Evolutionary conservation across 2,797 vertebrate species (phyloP).

Genomic region (Mus minutoides): DNA sequence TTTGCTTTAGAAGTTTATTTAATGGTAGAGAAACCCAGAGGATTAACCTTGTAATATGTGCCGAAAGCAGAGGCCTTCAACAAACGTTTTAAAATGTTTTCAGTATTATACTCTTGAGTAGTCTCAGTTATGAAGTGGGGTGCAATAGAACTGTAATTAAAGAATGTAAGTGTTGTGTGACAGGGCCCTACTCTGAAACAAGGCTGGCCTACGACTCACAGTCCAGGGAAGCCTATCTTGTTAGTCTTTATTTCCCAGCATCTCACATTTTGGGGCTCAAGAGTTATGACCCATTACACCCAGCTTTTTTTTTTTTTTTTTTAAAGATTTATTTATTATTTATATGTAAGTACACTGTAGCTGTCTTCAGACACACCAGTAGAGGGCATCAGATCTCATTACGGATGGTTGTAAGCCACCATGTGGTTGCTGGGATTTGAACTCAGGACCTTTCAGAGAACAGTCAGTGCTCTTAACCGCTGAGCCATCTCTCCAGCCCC

Average conservation of each 20-base stretch:
- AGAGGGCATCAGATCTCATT: no score
- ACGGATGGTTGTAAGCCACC: no score
- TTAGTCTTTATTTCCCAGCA: neutral
- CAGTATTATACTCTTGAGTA: conserved; percentile 3
- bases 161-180: neutral
- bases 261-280: neutral
- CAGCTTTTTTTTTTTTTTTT: no score
- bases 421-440: no score
- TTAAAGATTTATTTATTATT: no score
- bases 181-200: neutral
- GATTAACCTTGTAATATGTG: conserved; percentile 34
- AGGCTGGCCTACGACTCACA: neutral
- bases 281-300: neutral
- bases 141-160: conserved; percentile 22
- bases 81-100: neutral
- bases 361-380: no score
- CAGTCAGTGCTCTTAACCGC: no score
- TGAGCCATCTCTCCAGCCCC: no score
- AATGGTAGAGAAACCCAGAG: neutral
- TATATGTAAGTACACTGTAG: no score
- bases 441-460: no score
- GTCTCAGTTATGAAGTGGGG: neutral
- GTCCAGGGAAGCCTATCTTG: neutral
- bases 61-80: neutral
- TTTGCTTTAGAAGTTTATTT: conserved; percentile 34